Conservation (phyloP, 2,797 vertebrate genomes). For the Brotula barbata region DNA sequence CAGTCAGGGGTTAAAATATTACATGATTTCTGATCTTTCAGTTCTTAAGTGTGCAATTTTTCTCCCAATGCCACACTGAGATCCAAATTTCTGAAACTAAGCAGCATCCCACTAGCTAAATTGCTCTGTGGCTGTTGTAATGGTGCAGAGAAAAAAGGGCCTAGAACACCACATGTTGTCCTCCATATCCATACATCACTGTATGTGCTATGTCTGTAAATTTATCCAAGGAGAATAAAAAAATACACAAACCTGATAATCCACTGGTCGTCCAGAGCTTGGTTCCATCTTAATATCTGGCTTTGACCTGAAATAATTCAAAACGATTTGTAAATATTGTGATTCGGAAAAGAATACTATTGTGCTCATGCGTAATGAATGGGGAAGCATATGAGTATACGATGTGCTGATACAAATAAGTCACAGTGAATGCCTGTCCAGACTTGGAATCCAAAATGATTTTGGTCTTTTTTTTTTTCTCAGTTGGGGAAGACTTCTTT, state of each 20-base stretch:
- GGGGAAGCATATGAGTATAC: no score
- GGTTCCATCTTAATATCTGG: constrained; percentile 98
- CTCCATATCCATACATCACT: no score
- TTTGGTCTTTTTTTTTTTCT: no score
- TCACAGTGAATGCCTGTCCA: no score
- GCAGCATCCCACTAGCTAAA: constrained; percentile 50
- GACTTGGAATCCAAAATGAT: no score
- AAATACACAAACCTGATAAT: constrained; percentile 87
- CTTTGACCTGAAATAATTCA: constrained; percentile 85
- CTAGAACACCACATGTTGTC: no score
- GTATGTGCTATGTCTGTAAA: no score
- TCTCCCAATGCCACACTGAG: background rate
- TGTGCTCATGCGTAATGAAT: no score
- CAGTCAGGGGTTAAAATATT: constrained; percentile 3
- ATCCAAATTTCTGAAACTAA: constrained; percentile 18
- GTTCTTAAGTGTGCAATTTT: constrained; percentile 2
- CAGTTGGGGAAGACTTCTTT: no score
- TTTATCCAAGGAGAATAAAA: constrained; percentile 4
- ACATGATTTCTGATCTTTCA: no score
- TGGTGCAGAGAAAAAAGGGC: constrained; percentile 10
- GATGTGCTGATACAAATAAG: no score
- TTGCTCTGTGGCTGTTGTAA: constrained; percentile 40
- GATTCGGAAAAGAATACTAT: no score
- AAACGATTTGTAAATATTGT: background rate
- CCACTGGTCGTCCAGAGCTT: constrained; percentile 88